Conservation (phyloP, 2,888 invertebrate species). For the Drosophila anomalata region DNA sequence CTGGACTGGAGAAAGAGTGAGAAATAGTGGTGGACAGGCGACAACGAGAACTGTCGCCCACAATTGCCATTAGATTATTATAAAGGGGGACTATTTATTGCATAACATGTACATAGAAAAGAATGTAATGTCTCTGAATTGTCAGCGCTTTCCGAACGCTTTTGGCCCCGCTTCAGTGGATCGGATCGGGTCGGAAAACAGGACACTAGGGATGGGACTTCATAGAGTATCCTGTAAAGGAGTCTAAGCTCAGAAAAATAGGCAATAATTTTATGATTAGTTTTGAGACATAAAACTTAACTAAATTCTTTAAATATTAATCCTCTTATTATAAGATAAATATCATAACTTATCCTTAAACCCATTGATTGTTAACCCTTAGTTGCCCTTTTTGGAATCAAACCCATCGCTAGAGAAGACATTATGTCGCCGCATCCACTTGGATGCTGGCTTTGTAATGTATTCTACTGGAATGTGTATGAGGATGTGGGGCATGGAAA, state of each 20-base stretch:
- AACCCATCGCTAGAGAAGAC: constrained; percentile 12
- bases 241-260: no score
- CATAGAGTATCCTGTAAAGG: background rate
- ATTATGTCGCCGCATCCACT: constrained; percentile 12
- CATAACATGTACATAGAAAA: constrained; percentile 59
- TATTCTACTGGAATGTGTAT: constrained; percentile 11
- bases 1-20: background rate
- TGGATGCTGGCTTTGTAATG: constrained; percentile 22
- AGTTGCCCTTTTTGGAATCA: background rate
- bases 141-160: constrained; percentile 44
- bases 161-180: constrained; percentile 22
- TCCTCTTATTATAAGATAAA: no score
- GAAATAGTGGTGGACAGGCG: constrained; percentile 6
- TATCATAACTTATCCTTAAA: no score
- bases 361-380: background rate
- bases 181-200: background rate
- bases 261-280: background rate
- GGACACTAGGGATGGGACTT: constrained; percentile 3
- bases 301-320: background rate
- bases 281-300: background rate
- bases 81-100: constrained; percentile 80
- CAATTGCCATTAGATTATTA: constrained; percentile 79
- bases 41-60: constrained; percentile 44
- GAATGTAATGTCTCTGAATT: constrained; percentile 40
- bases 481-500: background rate